A percentile compares a stretch with the other conserved stretches of the same genome.
phyloP scores from a whole-genome alignment of 2,113 vertebrate species.

The Channa argus region DNA sequence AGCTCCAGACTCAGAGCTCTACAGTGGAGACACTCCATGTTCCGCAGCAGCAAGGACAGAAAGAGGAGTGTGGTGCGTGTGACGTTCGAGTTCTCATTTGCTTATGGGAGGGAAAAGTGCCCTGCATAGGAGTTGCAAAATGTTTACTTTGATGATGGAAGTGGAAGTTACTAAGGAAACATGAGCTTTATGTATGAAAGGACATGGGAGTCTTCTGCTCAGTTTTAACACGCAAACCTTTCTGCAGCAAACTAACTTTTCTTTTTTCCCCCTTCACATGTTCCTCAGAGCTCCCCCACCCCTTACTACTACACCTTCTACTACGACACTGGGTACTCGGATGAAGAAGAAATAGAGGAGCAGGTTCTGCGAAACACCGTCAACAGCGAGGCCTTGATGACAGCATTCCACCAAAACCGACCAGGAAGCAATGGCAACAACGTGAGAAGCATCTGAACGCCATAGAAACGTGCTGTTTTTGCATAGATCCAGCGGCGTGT shows the following conservation, averaged over 20 bases:
- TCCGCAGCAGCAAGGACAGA: conserved; percentile 52
- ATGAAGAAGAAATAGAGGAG: conserved; percentile 75
- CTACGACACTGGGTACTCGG: conserved; percentile 73
- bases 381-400: conserved; percentile 86
- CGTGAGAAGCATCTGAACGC: conserved; percentile 48
- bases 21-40: conserved; percentile 76
- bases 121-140: too few species aligned
- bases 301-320: conserved; percentile 84
- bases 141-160: too few species aligned
- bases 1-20: conserved; percentile 82
- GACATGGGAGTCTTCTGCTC: too few species aligned
- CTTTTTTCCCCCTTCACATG: neutral
- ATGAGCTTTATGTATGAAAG: too few species aligned
- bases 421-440: conserved; percentile 73
- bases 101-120: too few species aligned
- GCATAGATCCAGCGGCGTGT: too few species aligned
- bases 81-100: too few species aligned
- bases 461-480: too few species aligned
- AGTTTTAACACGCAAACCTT: too few species aligned
- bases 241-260: too few species aligned
- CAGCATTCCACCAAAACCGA: conserved; percentile 82
- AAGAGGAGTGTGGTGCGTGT: conserved; percentile 70
- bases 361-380: conserved; percentile 79
- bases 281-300: conserved; percentile 59
- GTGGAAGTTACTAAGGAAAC: too few species aligned